phyloP scores from a whole-genome alignment of 2,888 invertebrate genomes.

The Sarcophaga rosellei region DNA sequence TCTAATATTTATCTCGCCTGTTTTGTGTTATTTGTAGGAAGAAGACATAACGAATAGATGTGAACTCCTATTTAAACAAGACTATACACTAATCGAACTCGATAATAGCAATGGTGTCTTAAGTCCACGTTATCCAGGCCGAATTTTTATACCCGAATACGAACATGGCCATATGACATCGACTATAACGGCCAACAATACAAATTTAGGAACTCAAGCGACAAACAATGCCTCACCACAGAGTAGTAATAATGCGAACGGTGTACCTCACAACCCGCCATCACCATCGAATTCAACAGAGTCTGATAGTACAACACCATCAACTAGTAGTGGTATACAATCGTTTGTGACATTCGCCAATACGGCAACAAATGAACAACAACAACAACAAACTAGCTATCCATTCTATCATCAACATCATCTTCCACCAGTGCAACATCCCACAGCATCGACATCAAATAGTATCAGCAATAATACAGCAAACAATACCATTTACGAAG shows the following conservation, averaged over 20 bases:
- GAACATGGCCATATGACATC: slow-evolving; percentile 80
- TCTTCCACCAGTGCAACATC: background rate
- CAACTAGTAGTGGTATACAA: slow-evolving; percentile 72
- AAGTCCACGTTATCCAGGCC: slow-evolving; percentile 87
- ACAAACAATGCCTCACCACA: slow-evolving; percentile 31
- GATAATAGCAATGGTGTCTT: slow-evolving; percentile 86
- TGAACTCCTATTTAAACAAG: slow-evolving; percentile 85
- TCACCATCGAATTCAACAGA: slow-evolving; percentile 34
- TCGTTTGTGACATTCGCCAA: slow-evolving; percentile 77
- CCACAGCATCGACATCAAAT: slow-evolving; percentile 23
- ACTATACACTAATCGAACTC: slow-evolving; percentile 86
- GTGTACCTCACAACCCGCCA: slow-evolving; percentile 53
- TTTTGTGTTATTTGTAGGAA: slow-evolving; percentile 81
- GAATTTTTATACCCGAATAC: slow-evolving; percentile 85
- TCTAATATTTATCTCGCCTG: slow-evolving; percentile 3
- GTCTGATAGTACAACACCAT: slow-evolving; percentile 41
- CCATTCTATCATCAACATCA: slow-evolving; percentile 53
- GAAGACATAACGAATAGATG: slow-evolving; percentile 85
- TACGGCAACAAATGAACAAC: slow-evolving; percentile 68
- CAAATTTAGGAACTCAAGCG: slow-evolving; percentile 31
- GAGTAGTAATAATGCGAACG: slow-evolving; percentile 56
- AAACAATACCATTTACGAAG: slow-evolving; percentile 83
- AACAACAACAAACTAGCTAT: slow-evolving; percentile 48
- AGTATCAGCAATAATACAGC: slow-evolving; percentile 35
- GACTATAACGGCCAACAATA: slow-evolving; percentile 70